Percentiles rank a stretch among this genome's conserved stretches.
These are phyloP conservation scores for Sebastes vulpes DNA, from an alignment of 2,797 vertebrate genomes.

Conservation along the genomic window DNA sequence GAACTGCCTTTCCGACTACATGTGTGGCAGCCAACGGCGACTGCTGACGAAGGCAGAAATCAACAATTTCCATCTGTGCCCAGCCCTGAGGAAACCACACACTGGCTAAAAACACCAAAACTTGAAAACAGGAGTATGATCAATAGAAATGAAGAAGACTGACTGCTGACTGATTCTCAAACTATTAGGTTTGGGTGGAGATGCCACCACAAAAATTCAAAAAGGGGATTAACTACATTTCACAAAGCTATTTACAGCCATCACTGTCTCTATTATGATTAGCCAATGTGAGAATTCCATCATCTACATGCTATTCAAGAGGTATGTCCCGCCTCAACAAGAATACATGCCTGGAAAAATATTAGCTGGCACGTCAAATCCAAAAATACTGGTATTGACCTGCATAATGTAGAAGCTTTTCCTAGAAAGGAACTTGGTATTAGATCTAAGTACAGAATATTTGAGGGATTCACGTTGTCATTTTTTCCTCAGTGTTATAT, in stretches of 20 bases:
- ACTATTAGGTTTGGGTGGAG: neutral
- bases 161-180: neutral
- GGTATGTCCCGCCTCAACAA: neutral
- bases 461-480: neutral
- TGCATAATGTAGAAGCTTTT: neutral
- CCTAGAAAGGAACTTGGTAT: neutral
- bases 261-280: neutral
- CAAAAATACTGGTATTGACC: neutral
- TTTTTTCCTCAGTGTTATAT: neutral
- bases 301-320: neutral
- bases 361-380: neutral
- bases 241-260: neutral
- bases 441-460: neutral
- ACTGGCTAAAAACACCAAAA: neutral
- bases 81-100: neutral
- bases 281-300: neutral
- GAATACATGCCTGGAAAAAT: neutral
- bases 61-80: conserved; percentile 24
- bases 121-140: neutral
- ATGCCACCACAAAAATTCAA: neutral
- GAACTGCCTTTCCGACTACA: conserved; percentile 9
- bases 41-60: conserved; percentile 29
- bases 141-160: neutral
- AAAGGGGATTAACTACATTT: neutral
- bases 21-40: conserved; percentile 21